phyloP scores from a whole-genome alignment of 2,113 vertebrate genomes.

The Paratilapia polleni region DNA sequence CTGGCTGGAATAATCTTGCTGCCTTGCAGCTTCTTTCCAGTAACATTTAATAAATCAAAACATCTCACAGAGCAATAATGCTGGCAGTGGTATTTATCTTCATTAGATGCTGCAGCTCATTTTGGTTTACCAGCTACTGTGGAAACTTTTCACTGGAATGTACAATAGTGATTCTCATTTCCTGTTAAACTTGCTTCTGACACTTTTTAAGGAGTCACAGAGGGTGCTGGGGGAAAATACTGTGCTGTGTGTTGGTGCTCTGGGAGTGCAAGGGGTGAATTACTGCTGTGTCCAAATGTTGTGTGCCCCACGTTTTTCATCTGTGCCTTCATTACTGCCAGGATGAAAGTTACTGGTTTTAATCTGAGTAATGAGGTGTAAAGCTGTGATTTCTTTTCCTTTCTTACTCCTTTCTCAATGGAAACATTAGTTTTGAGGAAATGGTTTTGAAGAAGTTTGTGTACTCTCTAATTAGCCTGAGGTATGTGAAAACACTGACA shows the following conservation, averaged over 20 bases:
- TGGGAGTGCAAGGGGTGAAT: slow-evolving; percentile 18
- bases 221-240: slow-evolving; percentile 25
- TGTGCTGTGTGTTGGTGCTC: background rate
- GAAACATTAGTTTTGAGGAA: slow-evolving; percentile 34
- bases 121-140: background rate
- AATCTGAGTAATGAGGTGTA: slow-evolving; percentile 46
- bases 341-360: slow-evolving; percentile 18
- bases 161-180: slow-evolving; percentile 38
- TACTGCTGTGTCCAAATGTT: slow-evolving; percentile 37
- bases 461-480: slow-evolving; percentile 17
- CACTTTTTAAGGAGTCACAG: slow-evolving; percentile 18
- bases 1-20: background rate
- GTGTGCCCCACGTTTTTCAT: slow-evolving; percentile 31
- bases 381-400: slow-evolving; percentile 18
- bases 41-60: slow-evolving; percentile 22
- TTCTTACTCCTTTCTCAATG: slow-evolving; percentile 2
- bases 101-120: slow-evolving; percentile 10
- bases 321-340: slow-evolving; percentile 35
- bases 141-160: slow-evolving; percentile 13
- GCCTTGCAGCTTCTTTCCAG: slow-evolving; percentile 10
- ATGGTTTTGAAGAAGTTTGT: slow-evolving; percentile 2
- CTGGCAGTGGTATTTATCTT: slow-evolving; percentile 27
- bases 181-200: slow-evolving; percentile 37
- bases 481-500: background rate
- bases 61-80: slow-evolving; percentile 18